A percentile compares a stretch with the other conserved stretches of the same genome.
These are phyloP conservation scores for Drosophila vallismaia DNA, from an alignment of 2,888 invertebrate species.

Conservation along the genomic window DNA sequence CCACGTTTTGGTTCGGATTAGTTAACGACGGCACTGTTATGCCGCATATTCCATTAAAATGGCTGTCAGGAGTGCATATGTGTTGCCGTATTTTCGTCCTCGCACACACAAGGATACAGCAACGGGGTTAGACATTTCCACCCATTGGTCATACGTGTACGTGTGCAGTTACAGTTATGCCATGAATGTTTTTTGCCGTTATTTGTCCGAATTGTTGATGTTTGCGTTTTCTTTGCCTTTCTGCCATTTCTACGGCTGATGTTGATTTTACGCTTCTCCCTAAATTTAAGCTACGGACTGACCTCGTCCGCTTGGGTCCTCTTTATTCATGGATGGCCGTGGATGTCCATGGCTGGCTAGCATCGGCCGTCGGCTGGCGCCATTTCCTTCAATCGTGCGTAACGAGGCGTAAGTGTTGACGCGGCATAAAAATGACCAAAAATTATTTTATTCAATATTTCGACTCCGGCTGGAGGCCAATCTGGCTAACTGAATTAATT, in stretches of 20 bases:
- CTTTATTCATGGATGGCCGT: not conserved
- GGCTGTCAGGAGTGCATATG: slow-evolving; percentile 70
- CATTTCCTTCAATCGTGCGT: slow-evolving; percentile 56
- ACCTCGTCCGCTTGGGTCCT: not conserved
- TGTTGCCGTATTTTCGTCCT: slow-evolving; percentile 69
- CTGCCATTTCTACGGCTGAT: slow-evolving; percentile 21
- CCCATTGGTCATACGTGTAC: slow-evolving; percentile 30
- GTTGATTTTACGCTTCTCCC: slow-evolving; percentile 58
- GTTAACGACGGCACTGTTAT: slow-evolving; percentile 51
- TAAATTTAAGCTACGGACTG: slow-evolving; percentile 49
- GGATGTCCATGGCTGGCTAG: slow-evolving; percentile 21
- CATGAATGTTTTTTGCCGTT: slow-evolving; percentile 45
- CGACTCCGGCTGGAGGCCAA: not conserved
- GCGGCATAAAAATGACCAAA: slow-evolving; percentile 72
- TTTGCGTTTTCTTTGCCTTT: slow-evolving; percentile 73
- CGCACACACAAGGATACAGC: slow-evolving; percentile 14
- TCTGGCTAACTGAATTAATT: slow-evolving; percentile 63
- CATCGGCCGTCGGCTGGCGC: slow-evolving; percentile 37
- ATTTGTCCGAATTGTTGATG: slow-evolving; percentile 79
- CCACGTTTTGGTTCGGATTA: slow-evolving; percentile 34
- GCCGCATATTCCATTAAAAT: slow-evolving; percentile 77
- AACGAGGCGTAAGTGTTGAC: slow-evolving; percentile 80
- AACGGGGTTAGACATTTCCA: slow-evolving; percentile 13
- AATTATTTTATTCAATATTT: slow-evolving; percentile 73
- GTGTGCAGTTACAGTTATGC: slow-evolving; percentile 62